phyloP scores from a whole-genome alignment of 2,888 invertebrate genomes.

The Phalera bucephala region DNA sequence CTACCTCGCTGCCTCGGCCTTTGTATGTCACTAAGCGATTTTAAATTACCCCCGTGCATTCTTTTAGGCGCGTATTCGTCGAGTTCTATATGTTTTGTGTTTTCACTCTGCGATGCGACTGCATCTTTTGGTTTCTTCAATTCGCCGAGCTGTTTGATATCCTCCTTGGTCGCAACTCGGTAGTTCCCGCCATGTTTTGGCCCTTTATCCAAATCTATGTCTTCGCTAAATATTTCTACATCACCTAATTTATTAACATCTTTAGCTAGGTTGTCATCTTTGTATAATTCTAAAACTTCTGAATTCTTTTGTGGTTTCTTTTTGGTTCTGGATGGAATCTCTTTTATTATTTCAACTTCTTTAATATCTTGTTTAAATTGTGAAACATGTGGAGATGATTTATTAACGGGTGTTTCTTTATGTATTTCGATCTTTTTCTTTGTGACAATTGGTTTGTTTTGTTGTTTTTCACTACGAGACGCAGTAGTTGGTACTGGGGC shows the following conservation, averaged over 20 bases:
- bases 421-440: constrained; percentile 71
- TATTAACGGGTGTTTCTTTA: constrained; percentile 62
- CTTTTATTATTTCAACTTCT: constrained; percentile 71
- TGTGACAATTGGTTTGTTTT: constrained; percentile 52
- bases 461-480: constrained; percentile 34
- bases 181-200: constrained; percentile 77
- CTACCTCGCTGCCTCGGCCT: constrained; percentile 34
- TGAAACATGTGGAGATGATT: constrained; percentile 58
- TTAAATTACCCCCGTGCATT: constrained; percentile 47
- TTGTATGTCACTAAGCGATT: constrained; percentile 32
- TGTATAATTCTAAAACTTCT: constrained; percentile 62
- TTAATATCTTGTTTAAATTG: constrained; percentile 72
- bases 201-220: constrained; percentile 54
- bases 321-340: constrained; percentile 44
- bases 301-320: constrained; percentile 48
- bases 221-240: constrained; percentile 69
- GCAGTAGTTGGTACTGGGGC: constrained; percentile 48
- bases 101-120: constrained; percentile 57
- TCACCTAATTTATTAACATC: constrained; percentile 68
- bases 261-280: constrained; percentile 68
- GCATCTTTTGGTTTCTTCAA: constrained; percentile 39
- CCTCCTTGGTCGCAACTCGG: constrained; percentile 46
- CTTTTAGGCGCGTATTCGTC: constrained; percentile 30
- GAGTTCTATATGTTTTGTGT: constrained; percentile 44
- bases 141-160: constrained; percentile 8